Percentiles rank a stretch among this genome's conserved stretches.
Evolutionary conservation across 1,140 invertebrate genomes (phyloP).

Genomic region (Formica exsecta): DNA sequence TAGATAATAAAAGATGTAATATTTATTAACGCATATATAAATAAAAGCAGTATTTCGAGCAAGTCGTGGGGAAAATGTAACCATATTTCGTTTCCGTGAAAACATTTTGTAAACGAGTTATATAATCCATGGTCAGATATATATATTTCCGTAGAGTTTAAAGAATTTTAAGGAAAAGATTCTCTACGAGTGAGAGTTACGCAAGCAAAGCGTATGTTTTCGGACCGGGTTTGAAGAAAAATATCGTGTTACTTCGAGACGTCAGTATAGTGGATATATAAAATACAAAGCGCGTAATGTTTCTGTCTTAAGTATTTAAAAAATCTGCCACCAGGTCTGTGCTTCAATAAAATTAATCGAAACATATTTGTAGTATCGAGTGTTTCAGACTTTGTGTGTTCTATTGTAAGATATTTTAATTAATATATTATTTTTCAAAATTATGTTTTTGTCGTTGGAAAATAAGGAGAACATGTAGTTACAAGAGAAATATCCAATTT

Average conservation of each 20-base stretch:
- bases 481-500: not conserved
- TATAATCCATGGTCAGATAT: not conserved
- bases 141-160: not conserved
- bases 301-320: not conserved
- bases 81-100: slow-evolving; percentile 3
- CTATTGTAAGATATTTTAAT: not conserved
- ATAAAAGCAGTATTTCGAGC: not conserved
- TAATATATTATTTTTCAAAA: not conserved
- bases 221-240: slow-evolving; percentile 13
- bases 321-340: not conserved
- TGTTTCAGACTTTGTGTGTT: not conserved
- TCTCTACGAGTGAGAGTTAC: slow-evolving; percentile 20
- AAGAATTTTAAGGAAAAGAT: slow-evolving; percentile 14
- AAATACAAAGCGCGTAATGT: slow-evolving; percentile 44
- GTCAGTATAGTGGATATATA: not conserved
- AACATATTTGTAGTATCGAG: not conserved
- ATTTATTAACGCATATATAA: not conserved
- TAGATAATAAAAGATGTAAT: not conserved
- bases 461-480: not conserved
- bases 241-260: slow-evolving; percentile 40
- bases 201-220: slow-evolving; percentile 28
- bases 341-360: slow-evolving; percentile 5
- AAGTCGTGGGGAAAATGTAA: not conserved
- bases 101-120: slow-evolving; percentile 3
- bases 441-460: not conserved